Percentiles rank a stretch among this genome's conserved stretches.
These are phyloP conservation scores for Pelobates fuscus DNA, from an alignment of 2,113 vertebrate species.

Conservation along the genomic window DNA sequence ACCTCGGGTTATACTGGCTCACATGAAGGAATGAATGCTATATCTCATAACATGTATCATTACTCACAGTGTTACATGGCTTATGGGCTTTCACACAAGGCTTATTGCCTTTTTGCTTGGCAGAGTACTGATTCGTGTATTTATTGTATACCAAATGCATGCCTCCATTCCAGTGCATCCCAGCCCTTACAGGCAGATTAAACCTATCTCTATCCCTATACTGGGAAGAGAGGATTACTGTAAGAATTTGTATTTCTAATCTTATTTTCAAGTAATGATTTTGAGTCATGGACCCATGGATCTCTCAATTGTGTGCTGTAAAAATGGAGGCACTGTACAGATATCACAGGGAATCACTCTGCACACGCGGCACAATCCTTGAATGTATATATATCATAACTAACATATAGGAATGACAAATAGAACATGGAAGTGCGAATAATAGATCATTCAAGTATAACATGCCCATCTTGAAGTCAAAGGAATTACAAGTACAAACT, in stretches of 20 bases:
- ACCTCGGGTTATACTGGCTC: conserved; percentile 31
- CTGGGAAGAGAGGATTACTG: conserved; percentile 1
- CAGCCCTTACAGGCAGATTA: conserved; percentile 8
- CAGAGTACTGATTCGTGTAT: conserved; percentile 27
- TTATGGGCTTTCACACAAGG: conserved; percentile 41
- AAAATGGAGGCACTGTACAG: not conserved
- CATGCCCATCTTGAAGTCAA: too few relatives aligned
- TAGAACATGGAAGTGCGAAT: too few relatives aligned
- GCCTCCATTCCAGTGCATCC: conserved; percentile 15
- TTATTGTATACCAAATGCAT: conserved; percentile 21
- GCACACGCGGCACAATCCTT: too few relatives aligned
- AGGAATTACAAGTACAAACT: too few relatives aligned
- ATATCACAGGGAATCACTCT: too few relatives aligned
- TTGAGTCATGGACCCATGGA: not conserved
- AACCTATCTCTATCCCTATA: not conserved
- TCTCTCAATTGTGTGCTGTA: not conserved
- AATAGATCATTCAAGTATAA: too few relatives aligned
- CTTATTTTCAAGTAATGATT: conserved; percentile 4
- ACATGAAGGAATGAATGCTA: conserved; percentile 5
- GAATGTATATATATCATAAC: too few relatives aligned
- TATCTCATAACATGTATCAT: conserved; percentile 45
- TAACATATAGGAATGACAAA: too few relatives aligned
- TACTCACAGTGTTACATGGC: conserved; percentile 48
- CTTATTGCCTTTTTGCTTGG: conserved; percentile 45
- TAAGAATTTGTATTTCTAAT: conserved; percentile 8